phyloP scores from a whole-genome alignment of 2,113 vertebrate genomes.

The Carassius carassius region DNA sequence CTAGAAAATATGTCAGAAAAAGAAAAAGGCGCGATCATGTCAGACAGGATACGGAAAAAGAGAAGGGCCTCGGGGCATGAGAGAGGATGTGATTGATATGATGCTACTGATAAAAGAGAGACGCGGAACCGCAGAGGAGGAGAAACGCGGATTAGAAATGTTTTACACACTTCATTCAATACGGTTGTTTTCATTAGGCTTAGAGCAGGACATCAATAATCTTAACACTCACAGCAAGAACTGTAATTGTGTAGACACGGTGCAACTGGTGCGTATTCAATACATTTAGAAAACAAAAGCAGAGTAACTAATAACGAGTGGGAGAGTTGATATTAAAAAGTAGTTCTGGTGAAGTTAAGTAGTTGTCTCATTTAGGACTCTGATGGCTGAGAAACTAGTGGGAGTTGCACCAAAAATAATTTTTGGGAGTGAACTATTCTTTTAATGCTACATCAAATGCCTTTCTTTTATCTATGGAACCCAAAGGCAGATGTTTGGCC shows the following conservation, averaged over 20 bases:
- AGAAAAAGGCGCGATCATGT: conserved; percentile 29
- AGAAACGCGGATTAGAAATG: neutral
- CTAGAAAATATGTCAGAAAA: conserved; percentile 5
- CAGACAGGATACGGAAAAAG: neutral
- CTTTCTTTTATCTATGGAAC: too few species aligned
- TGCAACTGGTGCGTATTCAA: conserved; percentile 25
- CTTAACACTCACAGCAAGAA: conserved; percentile 35
- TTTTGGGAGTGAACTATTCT: too few species aligned
- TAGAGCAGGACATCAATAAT: conserved; percentile 56
- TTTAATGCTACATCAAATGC: too few species aligned
- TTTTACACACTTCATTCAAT: conserved; percentile 44
- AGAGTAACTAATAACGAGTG: neutral
- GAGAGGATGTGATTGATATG: conserved; percentile 32
- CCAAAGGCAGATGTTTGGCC: neutral
- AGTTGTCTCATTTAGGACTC: too few species aligned
- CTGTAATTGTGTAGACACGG: conserved; percentile 42
- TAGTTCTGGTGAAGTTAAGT: neutral
- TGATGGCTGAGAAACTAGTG: too few species aligned
- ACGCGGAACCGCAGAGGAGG: neutral
- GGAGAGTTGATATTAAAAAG: neutral
- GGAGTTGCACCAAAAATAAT: too few species aligned
- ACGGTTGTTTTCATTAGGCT: conserved; percentile 51
- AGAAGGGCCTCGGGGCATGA: neutral
- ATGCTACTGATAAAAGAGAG: conserved; percentile 11
- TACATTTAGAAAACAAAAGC: neutral